Base-by-base conservation (phyloP, 2,797 vertebrate species). In the Pagetopsis macropterus region DNA sequence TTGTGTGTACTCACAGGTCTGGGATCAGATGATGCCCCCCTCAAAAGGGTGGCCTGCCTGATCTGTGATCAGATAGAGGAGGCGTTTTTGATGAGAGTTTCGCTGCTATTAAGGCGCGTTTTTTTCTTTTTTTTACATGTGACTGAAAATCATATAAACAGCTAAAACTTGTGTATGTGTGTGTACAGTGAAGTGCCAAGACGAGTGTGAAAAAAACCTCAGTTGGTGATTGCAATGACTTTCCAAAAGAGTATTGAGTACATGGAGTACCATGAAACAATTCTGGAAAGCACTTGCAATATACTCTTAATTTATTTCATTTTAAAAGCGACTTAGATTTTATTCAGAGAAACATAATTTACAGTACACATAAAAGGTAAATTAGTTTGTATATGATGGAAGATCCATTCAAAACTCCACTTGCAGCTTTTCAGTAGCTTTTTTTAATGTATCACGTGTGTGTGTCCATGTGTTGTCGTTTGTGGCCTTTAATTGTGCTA, bases 341-440 rank as follows among this genome's bases (percentile, higher is more conserved):
- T 83, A 83, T 88, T 75, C 70, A 82, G 75, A 92, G 83, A 83
- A 87, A 80, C 82, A 69, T 80, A 88, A 81, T 88, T 84, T 86
- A 72, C 74, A 76, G 66, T 60, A 67, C 48, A 72, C 77, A 69
- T 71, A 76, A 88, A 86, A 89, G 70, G 92, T 85, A 77, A 85
- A 78, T 84, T 84, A 59, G 83, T 91, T 91, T 93, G 88, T 93
- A 93, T 87, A 92, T 93, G 88, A 89, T 70, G 65, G 83, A 79
- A 84, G 81, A 87, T 89, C 77, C 75, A 87, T 81, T 83, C 76
- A 75, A 84, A 82, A 79, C 61, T 84, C 78, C 45, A 74, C 83
- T 88, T 84, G 88, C 89, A 89, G 89, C 91, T 80, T 92, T 91
- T 84, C 65, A 83, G 89, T 91, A 90, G 84, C 89, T 88, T 92